Evolutionary conservation across 2,888 invertebrate species (phyloP), one percentile per base, ranked within the genome.

Genomic region (Nephrotoma appendiculata): DNA sequence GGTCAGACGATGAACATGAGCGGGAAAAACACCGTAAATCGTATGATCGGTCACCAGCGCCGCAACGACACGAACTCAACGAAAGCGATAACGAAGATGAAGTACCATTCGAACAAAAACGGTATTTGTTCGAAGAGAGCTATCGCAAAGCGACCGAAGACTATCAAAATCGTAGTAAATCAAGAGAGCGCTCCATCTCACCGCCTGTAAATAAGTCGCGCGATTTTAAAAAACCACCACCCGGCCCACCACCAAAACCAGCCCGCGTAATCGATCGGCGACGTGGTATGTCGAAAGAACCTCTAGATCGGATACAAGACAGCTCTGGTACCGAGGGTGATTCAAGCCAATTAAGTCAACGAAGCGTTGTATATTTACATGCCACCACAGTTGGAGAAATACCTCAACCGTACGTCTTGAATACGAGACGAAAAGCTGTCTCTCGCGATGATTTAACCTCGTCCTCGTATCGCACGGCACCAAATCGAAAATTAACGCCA

Each of bases 331-430:
- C 95, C 0, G 95, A 95, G 89, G 95, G 95, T 0, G 95, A 95
- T 89, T 94, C 94, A 87, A 96, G 96, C 90, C 95, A 96, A 89
- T 96, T 96, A 89, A 96, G 96, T 87, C 96, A 96, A 90, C 93
- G 96, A 89, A 96, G 96, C 89, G 95, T 96, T 31, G 96, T 97
- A 31, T 97, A 96, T 90, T 92, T 97, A 86, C 97, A 97, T 90
- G 96, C 96, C 86, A 96, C 96, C 86, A 96, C 96, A 94, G 96
- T 97, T 89, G 96, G 96, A 87, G 96, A 96, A 91, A 97, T 97
- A 90, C 96, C 97, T 19, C 95, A 95, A 89, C 96, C 96, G 45
- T 92, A 92, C 88, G 94, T 94, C 19, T 92, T 94, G 43, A 88
- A 92, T 11, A 92, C 93, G 5, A 93, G 94, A 88, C 93, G 94